phyloP scores from a whole-genome alignment of 2,797 vertebrate genomes.

The Coregonus suidteri region DNA sequence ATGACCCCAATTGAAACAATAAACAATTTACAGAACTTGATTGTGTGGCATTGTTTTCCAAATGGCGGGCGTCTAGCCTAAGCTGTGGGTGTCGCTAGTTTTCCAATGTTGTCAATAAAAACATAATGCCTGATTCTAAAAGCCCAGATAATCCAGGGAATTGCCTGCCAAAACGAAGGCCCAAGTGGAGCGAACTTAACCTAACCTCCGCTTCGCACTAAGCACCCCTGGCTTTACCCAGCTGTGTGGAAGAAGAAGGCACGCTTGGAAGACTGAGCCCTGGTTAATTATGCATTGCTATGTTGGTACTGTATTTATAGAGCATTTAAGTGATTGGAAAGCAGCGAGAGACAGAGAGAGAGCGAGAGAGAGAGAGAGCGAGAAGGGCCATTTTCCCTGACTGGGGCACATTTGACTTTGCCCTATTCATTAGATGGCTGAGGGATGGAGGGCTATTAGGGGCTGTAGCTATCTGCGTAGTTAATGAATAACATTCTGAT shows the following conservation, averaged over 20 bases:
- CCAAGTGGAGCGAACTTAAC: constrained; percentile 7
- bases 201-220: neutral
- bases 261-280: neutral
- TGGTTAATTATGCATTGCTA: constrained; percentile 5
- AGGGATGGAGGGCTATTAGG: no score
- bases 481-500: no score
- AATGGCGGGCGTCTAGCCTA: neutral
- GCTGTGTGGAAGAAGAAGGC: neutral
- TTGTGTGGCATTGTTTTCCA: neutral
- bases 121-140: neutral
- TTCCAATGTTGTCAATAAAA: constrained; percentile 7
- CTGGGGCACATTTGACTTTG: neutral
- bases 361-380: neutral
- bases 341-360: neutral
- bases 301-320: constrained; percentile 3
- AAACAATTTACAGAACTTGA: neutral
- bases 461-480: no score
- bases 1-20: neutral
- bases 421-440: neutral
- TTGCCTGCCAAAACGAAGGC: neutral
- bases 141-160: constrained; percentile 2
- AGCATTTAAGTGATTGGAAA: neutral
- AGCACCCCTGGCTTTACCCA: neutral
- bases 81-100: neutral
- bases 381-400: neutral